These are phyloP conservation scores for Quadroppia sp. DNA, from an alignment of 2,888 invertebrate species.

Conservation along the genomic window DNA sequence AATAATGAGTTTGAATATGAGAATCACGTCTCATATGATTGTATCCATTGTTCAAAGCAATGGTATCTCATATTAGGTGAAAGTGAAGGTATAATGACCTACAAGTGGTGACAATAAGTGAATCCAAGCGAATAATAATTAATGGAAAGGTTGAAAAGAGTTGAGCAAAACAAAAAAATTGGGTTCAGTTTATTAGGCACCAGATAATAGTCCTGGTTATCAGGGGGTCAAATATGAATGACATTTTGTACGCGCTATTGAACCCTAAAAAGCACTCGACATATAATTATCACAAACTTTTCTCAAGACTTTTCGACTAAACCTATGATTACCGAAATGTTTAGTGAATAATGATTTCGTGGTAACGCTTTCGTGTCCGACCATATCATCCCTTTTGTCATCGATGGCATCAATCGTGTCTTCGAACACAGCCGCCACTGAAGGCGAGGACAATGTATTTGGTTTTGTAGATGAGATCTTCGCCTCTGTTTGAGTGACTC, in stretches of 20 bases:
- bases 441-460: slow-evolving; percentile 22
- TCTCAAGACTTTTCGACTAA: neutral
- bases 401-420: neutral
- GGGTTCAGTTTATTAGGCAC: neutral
- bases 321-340: slow-evolving; percentile 12
- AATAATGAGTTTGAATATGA: neutral
- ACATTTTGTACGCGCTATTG: slow-evolving; percentile 31
- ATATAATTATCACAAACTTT: neutral
- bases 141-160: neutral
- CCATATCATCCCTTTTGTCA: neutral
- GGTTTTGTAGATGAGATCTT: neutral
- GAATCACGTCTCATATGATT: slow-evolving; percentile 12
- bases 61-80: neutral
- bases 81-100: slow-evolving; percentile 14
- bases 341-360: slow-evolving; percentile 27
- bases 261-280: slow-evolving; percentile 17
- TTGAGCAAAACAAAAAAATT: slow-evolving; percentile 23
- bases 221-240: neutral
- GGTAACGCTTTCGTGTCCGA: slow-evolving; percentile 24
- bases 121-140: neutral
- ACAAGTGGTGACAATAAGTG: neutral
- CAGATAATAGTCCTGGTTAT: neutral
- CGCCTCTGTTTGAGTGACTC: neutral
- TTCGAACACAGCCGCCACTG: slow-evolving; percentile 37
- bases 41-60: neutral